phyloP scores from a whole-genome alignment of 2,797 vertebrate species.

The Xyrichtys novacula region DNA sequence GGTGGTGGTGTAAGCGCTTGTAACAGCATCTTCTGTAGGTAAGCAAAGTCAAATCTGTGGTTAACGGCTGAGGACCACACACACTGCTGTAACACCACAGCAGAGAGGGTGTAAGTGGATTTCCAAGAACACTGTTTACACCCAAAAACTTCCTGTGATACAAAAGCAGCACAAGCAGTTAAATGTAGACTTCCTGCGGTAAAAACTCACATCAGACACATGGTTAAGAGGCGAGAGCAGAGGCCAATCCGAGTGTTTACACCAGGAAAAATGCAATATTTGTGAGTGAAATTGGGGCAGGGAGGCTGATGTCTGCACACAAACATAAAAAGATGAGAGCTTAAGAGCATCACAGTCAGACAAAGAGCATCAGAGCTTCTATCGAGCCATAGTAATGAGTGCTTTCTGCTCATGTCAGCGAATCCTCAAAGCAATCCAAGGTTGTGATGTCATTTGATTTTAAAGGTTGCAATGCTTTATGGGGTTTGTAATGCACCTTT shows the following conservation, averaged over 20 bases:
- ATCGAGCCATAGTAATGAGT: conserved; percentile 71
- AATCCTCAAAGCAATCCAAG: conserved; percentile 80
- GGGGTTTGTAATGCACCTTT: conserved; percentile 79
- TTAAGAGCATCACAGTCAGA: conserved; percentile 56
- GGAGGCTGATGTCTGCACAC: conserved; percentile 8
- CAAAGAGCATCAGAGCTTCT: conserved; percentile 68
- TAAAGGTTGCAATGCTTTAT: conserved; percentile 84
- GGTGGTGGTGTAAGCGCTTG: conserved; percentile 66
- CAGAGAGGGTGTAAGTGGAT: conserved; percentile 63
- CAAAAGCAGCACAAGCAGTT: conserved; percentile 37
- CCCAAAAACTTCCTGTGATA: conserved; percentile 61
- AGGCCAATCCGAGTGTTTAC: neutral
- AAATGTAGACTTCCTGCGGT: conserved; percentile 39
- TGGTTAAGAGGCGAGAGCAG: conserved; percentile 23
- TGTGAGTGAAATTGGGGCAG: conserved; percentile 20
- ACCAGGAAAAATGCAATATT: conserved; percentile 5
- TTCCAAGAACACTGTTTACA: conserved; percentile 65
- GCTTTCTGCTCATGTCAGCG: conserved; percentile 81
- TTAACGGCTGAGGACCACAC: conserved; percentile 78
- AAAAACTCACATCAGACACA: conserved; percentile 27
- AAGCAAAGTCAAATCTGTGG: conserved; percentile 85
- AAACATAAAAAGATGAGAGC: conserved; percentile 26
- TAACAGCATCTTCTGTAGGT: conserved; percentile 81
- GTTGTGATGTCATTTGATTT: conserved; percentile 83
- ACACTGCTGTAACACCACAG: conserved; percentile 44